Base-by-base conservation (phyloP, 1,140 invertebrate genomes). In the Antheraea mylitta region DNA sequence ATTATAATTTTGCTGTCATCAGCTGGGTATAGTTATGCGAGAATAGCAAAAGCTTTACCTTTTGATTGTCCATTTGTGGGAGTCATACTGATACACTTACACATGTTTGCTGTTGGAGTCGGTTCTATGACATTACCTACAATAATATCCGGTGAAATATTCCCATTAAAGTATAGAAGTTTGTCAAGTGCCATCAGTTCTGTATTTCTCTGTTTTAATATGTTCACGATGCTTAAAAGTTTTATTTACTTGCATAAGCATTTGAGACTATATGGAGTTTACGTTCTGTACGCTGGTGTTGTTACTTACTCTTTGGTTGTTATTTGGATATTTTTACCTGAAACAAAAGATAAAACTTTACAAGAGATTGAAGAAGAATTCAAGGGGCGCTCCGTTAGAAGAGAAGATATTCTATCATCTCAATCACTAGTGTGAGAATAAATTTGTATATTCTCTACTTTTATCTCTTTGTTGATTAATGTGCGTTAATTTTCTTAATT, bases 281-380 rank as follows among this genome's bases (percentile, higher is more conserved):
- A 66, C 59, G 11, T 66, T 3, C 8, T 66, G 36, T 66, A 66
- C 42, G 30, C 53, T 7, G 48, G 13, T 66, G 19, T 66, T 36
- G 7, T 66, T 13, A 59, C 36, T 2, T 66, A 66, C 11, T 59
- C 37, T 37, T n/a, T 58, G 36, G 30, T 66, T 16, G 22, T 66
- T 2, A 48, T 16, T 30, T 66, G 65, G 65, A 13, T 59, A 30
- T 58, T 59, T 66, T 58, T 66, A 66, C 65, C 65, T 13, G 65
- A 66, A 11, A 66, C 65, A 18, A 66, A 66, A 18, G 65, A 66
- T 36, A 66, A 58, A 18, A 66, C 65, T 36, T 59, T 66, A 45
- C 65, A 66, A 37, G 65, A 66, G 37, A 66, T 66, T 13, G 65
- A 66, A 59, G 53, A 66, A 18, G 65, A 59, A 37, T 58, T 66